These are phyloP conservation scores for Typhlichthys subterraneus DNA, from an alignment of 2,797 vertebrate genomes.

Conservation along the genomic window DNA sequence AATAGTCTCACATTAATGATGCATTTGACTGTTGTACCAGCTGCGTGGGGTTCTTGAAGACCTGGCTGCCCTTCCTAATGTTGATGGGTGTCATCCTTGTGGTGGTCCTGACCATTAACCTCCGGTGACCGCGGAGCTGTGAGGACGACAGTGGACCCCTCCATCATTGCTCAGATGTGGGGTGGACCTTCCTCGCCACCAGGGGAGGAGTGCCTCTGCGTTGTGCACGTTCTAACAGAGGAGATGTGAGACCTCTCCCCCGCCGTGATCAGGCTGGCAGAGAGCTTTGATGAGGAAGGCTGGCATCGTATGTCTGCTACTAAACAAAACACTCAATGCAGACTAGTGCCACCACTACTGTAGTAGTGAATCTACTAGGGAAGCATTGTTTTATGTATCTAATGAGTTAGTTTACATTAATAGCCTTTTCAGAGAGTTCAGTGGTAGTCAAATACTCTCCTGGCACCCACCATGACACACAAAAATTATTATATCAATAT, in stretches of 20 bases:
- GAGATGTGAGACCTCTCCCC: constrained; percentile 31
- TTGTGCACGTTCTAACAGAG: background rate
- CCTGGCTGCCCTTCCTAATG: constrained; percentile 92
- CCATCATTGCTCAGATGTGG: constrained; percentile 27
- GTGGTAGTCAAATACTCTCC: constrained; percentile 1
- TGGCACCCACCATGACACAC: constrained; percentile 5
- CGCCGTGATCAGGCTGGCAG: constrained; percentile 16
- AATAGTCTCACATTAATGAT: too few relatives aligned
- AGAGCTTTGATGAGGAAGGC: constrained; percentile 13
- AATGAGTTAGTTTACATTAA: constrained; percentile 19
- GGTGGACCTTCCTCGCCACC: constrained; percentile 33
- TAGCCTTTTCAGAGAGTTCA: constrained; percentile 8
- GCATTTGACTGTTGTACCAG: constrained; percentile 62
- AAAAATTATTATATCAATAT: constrained; percentile 12
- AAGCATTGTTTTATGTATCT: constrained; percentile 34
- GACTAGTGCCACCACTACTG: constrained; percentile 21
- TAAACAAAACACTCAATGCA: background rate
- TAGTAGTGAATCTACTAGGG: constrained; percentile 25
- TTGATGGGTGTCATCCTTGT: constrained; percentile 82
- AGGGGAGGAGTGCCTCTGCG: constrained; percentile 10
- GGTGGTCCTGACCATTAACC: constrained; percentile 82
- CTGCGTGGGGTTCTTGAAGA: constrained; percentile 89
- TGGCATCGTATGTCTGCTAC: background rate
- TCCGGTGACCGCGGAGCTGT: constrained; percentile 80
- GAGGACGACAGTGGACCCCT: constrained; percentile 14